Percentiles rank a stretch among this genome's conserved stretches.
Conservation (phyloP, 2,113 vertebrate genomes). For the Seriola quinqueradiata region DNA sequence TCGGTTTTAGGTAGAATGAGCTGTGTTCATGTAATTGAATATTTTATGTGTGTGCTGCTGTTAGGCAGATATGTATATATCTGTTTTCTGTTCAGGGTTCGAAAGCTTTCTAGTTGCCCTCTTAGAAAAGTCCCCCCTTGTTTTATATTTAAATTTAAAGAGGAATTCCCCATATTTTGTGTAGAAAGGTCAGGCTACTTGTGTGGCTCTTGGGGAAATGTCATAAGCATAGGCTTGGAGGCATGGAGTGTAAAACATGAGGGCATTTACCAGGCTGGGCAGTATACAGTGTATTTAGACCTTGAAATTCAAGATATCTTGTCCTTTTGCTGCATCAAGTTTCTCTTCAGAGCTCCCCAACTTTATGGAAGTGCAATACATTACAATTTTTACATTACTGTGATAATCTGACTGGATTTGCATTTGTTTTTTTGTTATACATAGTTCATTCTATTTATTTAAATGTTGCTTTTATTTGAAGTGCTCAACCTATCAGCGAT, state of each 20-base stretch:
- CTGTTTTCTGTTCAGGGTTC: background rate
- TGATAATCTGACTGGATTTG: no score
- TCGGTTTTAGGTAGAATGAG: constrained; percentile 50
- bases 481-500: background rate
- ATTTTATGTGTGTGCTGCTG: constrained; percentile 4
- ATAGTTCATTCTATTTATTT: no score
- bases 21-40: constrained; percentile 30
- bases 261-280: background rate
- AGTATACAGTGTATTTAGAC: background rate
- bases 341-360: no score
- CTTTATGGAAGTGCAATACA: no score
- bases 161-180: background rate
- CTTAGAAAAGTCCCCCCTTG: background rate
- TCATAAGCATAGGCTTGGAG: background rate
- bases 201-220: background rate
- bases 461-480: background rate
- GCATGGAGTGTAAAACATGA: background rate
- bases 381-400: no score
- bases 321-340: no score
- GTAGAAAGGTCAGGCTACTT: no score
- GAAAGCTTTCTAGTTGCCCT: background rate
- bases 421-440: no score
- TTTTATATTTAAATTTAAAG: background rate
- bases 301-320: background rate
- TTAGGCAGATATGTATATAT: background rate